These are phyloP conservation scores for Prionailurus bengalensis DNA, from an alignment of 2,113 vertebrate genomes.

Conservation along the genomic window DNA sequence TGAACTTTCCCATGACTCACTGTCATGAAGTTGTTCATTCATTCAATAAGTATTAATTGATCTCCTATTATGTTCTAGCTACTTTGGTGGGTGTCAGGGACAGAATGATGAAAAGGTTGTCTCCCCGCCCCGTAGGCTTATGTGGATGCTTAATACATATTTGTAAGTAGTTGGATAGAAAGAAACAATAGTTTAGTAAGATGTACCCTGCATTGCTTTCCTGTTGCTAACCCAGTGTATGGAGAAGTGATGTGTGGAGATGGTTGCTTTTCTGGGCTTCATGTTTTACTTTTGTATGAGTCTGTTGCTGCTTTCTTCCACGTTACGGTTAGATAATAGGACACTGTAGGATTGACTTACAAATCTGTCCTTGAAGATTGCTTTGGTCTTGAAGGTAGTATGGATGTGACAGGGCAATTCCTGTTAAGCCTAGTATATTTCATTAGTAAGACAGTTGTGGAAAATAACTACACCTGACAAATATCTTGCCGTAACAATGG, in stretches of 20 bases:
- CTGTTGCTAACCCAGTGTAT: background rate
- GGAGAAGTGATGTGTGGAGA: background rate
- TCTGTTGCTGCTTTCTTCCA: slow-evolving; percentile 2
- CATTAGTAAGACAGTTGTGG: background rate
- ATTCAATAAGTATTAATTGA: background rate
- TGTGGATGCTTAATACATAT: background rate
- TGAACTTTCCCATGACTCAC: background rate
- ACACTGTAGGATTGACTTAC: background rate
- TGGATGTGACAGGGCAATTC: background rate
- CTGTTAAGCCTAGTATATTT: background rate
- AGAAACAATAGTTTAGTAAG: background rate
- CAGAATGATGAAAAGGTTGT: background rate
- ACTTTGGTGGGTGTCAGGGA: background rate
- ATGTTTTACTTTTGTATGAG: background rate
- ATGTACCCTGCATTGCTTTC: background rate
- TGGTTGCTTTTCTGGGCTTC: background rate
- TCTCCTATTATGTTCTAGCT: background rate
- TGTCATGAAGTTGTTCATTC: background rate
- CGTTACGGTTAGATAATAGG: background rate
- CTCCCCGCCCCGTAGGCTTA: background rate
- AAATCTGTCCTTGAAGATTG: background rate
- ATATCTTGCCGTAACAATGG: background rate
- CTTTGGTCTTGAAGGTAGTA: background rate
- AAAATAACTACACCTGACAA: background rate
- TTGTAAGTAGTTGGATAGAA: background rate